Base-by-base conservation (phyloP, 2,797 vertebrate genomes). In the Trachops cirrhosus region DNA sequence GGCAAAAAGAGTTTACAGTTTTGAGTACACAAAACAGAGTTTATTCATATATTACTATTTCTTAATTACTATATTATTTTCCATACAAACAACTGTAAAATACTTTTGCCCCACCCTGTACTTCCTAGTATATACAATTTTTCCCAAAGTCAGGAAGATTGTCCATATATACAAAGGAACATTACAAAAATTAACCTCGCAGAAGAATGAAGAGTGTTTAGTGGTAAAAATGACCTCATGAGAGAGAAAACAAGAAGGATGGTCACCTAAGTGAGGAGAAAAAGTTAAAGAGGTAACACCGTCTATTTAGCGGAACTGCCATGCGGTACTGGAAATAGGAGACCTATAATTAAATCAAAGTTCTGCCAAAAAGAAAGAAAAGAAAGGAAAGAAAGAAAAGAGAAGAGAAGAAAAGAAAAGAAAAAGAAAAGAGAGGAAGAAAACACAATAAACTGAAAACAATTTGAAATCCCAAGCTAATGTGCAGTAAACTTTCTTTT, bases 401-500 rank as follows among this genome's bases (percentile, higher is more conserved):
- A n/a, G n/a, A n/a, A n/a, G n/a, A n/a, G n/a, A 21, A 52, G 18
- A 7, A 52, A 52, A n/a, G n/a, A n/a, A n/a, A n/a, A n/a, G n/a
- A 19, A 93, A 87, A 0, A 71, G 41, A 91, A 93, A 86, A 75
- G 5, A 6, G 34, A 87, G 14, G 32, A 94, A 84, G 32, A 52
- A 85, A 91, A 92, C 50, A 82, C 16, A 83, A 73, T 57, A 79
- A 89, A 75, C 9, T 44, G 26, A 89, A 94, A 87, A 73, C 24
- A 74, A 91, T n/a, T 39, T 86, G 70, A 97, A 97, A 96, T 34
- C 73, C 50, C 21, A 88, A 75, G 57, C 54, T 78, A 93, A 46
- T 44, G 21, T 86, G 44, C 18, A 52, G 44, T 62, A 37, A 86
- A 83, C 37, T 86, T 89, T 67, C 39, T 22, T 89, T 85, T 85